Evolutionary conservation across 2,888 invertebrate genomes (phyloP).

Genomic region (Nomada fabriciana): DNA sequence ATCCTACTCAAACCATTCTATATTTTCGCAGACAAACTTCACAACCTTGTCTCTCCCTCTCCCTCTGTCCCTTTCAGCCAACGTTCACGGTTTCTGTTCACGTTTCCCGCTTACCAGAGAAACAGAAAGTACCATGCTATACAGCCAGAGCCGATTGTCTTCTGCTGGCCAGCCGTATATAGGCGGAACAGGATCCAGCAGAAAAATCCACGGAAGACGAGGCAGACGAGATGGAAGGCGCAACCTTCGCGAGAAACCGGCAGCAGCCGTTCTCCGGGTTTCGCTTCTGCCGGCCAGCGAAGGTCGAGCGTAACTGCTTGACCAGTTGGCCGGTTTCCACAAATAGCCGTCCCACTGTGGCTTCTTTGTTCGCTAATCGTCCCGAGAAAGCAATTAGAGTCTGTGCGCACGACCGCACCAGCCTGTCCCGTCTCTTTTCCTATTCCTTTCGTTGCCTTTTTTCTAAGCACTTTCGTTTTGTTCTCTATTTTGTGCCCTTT

Average conservation of each 20-base stretch:
- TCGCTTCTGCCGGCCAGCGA: constrained; percentile 63
- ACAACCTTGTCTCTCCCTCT: too few species aligned
- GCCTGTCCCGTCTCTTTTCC: not conserved
- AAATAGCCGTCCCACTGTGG: constrained; percentile 73
- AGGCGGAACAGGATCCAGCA: constrained; percentile 52
- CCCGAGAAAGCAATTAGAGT: constrained; percentile 70
- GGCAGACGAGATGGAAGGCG: constrained; percentile 45
- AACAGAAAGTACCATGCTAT: constrained; percentile 30
- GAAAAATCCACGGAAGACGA: constrained; percentile 56
- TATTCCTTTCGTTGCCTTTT: not conserved
- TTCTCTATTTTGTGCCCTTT: too few species aligned
- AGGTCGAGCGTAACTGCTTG: constrained; percentile 72
- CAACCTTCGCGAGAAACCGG: constrained; percentile 68
- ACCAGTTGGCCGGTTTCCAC: constrained; percentile 72
- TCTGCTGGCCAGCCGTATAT: constrained; percentile 28
- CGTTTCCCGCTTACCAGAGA: not conserved
- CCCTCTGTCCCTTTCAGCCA: too few species aligned
- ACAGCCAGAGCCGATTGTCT: constrained; percentile 39
- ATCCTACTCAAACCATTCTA: too few species aligned
- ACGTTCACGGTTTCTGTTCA: not conserved
- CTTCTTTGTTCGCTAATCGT: constrained; percentile 76
- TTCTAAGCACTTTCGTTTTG: not conserved
- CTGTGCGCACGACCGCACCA: constrained; percentile 30
- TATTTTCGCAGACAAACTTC: too few species aligned
- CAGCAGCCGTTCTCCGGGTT: constrained; percentile 69